Base-by-base conservation (phyloP, 2,797 vertebrate species). In the Echeneis naucrates region DNA sequence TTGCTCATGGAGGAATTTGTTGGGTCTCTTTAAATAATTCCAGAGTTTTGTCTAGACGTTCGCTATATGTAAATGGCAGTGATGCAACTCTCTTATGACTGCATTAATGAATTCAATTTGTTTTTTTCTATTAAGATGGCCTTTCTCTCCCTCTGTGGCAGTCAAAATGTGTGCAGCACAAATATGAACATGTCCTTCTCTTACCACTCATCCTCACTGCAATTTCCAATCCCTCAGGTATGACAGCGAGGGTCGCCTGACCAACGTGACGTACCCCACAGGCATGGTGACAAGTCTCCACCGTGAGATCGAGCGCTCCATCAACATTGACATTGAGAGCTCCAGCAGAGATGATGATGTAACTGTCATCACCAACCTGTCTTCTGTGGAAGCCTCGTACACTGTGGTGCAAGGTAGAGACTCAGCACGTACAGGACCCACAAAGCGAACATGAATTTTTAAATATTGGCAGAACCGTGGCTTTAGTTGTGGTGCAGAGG, bases 241-340 rank as follows among this genome's bases (percentile, higher is more conserved):
- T 70, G 98, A 99, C 94, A 98, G 96, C 10, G 98, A 98, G 92
- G 98, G 98, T 67, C 96, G 98, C 62, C 93, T 99, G 89, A 98
- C 98, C 89, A 99, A 99, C 47, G 96, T 99, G 89, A 99, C 98
- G 1, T 97, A 96, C 85, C 98, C 98, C 47, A 99, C 97, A 0
- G 98, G 98, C 77, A 97, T 97, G 94, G 98, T 99, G 83, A 99
- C 96, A 56, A 99, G 98, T 79, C 95, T 99, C 80, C 98, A 98
- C 92, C 93, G 98, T 26, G 98, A 99, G 90, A 99, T 99, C 76
- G 98, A 99, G 81, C 98, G 97, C 81, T 98, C 98, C 83, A 99
- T 99, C 94, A 99, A 98, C 92, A 97, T 99, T 54, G 98, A 99
- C 93, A 98, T 99, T 6, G 98, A 99, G 93, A 99, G 98, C 91